These are phyloP conservation scores for Erebia palarica DNA, from an alignment of 2,888 invertebrate genomes.

Conservation along the genomic window DNA sequence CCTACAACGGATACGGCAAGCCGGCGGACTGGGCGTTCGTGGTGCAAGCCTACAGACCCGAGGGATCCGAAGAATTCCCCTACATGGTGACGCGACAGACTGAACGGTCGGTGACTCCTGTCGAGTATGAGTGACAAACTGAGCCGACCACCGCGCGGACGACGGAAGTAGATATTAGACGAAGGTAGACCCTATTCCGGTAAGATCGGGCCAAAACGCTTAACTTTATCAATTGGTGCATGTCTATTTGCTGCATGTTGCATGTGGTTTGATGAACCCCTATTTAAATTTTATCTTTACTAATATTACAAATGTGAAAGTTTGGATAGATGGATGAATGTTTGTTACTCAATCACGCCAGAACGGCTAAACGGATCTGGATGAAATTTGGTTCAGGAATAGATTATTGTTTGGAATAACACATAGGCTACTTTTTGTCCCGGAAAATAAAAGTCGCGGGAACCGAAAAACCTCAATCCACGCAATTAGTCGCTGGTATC, in stretches of 20 bases:
- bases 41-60: constrained; percentile 87
- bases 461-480: too few relatives aligned
- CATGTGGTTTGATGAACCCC: constrained; percentile 2
- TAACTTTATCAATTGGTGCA: constrained; percentile 10
- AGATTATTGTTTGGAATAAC: too few relatives aligned
- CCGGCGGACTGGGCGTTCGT: constrained; percentile 90
- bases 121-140: constrained; percentile 39
- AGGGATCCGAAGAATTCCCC: constrained; percentile 60
- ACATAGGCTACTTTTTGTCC: too few relatives aligned
- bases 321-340: too few relatives aligned
- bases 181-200: constrained; percentile 65
- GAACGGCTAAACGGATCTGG: too few relatives aligned
- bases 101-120: constrained; percentile 41
- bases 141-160: constrained; percentile 43
- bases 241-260: constrained; percentile 20
- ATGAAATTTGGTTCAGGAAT: too few relatives aligned
- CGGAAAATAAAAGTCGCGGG: too few relatives aligned
- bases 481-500: too few relatives aligned
- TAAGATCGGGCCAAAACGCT: constrained; percentile 51
- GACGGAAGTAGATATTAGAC: constrained; percentile 47
- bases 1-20: constrained; percentile 90
- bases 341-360: too few relatives aligned
- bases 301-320: background rate
- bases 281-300: background rate
- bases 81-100: constrained; percentile 50